A percentile compares a stretch with the other conserved stretches of the same genome.
These are phyloP conservation scores for Scomberomorus guttatus DNA, from an alignment of 2,797 vertebrate species.

Conservation along the genomic window DNA sequence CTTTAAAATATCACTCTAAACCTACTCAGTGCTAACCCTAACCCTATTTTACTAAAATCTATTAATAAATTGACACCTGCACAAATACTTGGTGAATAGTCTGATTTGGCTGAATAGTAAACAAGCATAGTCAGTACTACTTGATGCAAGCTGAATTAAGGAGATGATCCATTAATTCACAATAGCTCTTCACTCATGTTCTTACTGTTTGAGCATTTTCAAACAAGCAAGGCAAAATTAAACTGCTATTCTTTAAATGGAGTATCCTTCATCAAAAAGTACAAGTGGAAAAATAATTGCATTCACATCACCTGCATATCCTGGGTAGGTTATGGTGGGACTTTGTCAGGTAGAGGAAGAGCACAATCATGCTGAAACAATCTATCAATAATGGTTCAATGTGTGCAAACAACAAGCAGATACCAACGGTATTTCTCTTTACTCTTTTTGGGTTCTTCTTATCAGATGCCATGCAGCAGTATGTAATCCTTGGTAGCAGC, in stretches of 20 bases:
- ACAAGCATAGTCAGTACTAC: background rate
- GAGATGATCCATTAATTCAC: background rate
- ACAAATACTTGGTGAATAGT: background rate
- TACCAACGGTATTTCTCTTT: slow-evolving; percentile 4
- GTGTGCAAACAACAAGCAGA: slow-evolving; percentile 41
- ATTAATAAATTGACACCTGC: background rate
- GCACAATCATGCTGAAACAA: slow-evolving; percentile 36
- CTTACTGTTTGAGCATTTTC: background rate
- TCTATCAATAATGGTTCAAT: slow-evolving; percentile 16
- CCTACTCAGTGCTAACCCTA: background rate
- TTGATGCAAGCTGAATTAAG: background rate
- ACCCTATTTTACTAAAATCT: background rate
- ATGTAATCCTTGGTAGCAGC: slow-evolving; percentile 37
- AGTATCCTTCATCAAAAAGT: background rate
- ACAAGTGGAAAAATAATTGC: background rate
- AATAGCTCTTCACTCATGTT: background rate
- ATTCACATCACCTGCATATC: background rate
- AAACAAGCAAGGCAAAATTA: background rate
- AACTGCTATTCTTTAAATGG: no score
- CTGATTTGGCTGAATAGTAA: background rate
- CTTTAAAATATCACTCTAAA: background rate
- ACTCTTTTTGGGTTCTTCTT: slow-evolving; percentile 2
- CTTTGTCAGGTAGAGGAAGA: background rate
- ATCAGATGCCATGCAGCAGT: slow-evolving; percentile 22
- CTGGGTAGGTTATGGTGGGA: background rate